Base-by-base conservation (phyloP, 2,113 vertebrate species). In the Probosciger aterrimus region DNA sequence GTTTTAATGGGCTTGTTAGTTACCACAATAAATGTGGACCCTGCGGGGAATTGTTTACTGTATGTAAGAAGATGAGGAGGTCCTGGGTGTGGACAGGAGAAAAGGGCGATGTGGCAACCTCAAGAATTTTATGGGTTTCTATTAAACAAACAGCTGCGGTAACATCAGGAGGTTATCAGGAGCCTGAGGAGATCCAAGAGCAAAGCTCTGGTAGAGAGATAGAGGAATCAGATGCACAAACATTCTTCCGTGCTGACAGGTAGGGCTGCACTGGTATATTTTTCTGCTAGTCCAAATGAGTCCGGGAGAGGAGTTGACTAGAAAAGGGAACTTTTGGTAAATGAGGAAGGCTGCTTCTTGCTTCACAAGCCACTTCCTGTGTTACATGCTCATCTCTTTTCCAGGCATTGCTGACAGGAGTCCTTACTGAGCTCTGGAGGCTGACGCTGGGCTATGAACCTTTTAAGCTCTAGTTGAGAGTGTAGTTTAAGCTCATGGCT, bases 281-380 rank as follows among this genome's bases (percentile, higher is more conserved):
- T 39, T 41, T 83, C 60, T 83, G 68, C 71, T 79, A 18, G 68
- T 78, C 49, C 52, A 75, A 50, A 57, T 1, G 11, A 44, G 31
- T 35, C 30, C 2, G 5, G 84, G 75, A 95, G 62, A 78, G 71
- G 47, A 76, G 64, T 65, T 90, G 55, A 73, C 57, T 52, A 95
- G 79, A 94, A 97, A 95, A 85, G 20, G 91, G 95, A 97, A 94
- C 91, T 92, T 69, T 27, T 90, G 83, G 59, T 93, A 75, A 94
- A 96, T 71, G 90, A 85, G 94, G 86, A 96, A 96, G 33, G 46
- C 53, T 80, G 33, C 43, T 52, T 85, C 90, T 95, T 96, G 76
- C 92, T 91, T 90, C 95, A 94, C 67, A 90, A 83, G 80, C 92
- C 73, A 59, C 84, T 96, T 97, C 97, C 97, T 94, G 11, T 77